Percentiles rank a stretch among this genome's conserved stretches.
Conservation (phyloP, 2,888 invertebrate genomes). For the Agrochola circellaris region DNA sequence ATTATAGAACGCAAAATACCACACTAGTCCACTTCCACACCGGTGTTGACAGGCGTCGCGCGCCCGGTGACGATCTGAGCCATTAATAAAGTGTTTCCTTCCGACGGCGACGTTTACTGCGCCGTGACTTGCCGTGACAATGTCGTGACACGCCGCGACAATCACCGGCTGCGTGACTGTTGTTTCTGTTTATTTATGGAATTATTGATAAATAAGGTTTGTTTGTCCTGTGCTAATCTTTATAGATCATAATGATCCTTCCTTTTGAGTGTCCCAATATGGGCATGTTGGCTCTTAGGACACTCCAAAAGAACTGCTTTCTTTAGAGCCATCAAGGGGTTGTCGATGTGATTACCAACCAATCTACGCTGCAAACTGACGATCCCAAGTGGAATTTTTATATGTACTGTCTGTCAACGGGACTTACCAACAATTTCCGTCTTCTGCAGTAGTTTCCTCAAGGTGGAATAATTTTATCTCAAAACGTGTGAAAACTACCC, state of each 20-base stretch:
- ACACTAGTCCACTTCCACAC: background rate
- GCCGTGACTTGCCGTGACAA: conserved; percentile 9
- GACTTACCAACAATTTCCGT: background rate
- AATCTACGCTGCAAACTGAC: background rate
- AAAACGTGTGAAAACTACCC: background rate
- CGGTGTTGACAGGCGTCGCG: background rate
- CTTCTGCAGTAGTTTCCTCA: background rate
- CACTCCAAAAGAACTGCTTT: background rate
- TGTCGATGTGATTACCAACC: too few species aligned
- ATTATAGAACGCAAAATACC: background rate
- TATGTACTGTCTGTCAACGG: background rate
- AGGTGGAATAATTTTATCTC: background rate
- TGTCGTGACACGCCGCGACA: conserved; percentile 9
- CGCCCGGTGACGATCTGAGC: background rate
- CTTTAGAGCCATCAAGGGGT: background rate
- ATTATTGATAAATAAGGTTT: background rate
- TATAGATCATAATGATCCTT: background rate
- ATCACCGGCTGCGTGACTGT: conserved; percentile 1
- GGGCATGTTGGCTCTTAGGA: too few species aligned
- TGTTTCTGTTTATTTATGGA: background rate
- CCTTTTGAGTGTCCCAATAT: too few species aligned
- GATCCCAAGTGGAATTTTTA: background rate
- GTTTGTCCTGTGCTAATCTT: background rate
- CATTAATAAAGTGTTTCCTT: conserved; percentile 49
- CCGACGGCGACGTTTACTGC: conserved; percentile 21